Percentiles rank a stretch among this genome's conserved stretches.
Evolutionary conservation across 2,113 vertebrate species (phyloP).

Genomic region (Chauna torquata): DNA sequence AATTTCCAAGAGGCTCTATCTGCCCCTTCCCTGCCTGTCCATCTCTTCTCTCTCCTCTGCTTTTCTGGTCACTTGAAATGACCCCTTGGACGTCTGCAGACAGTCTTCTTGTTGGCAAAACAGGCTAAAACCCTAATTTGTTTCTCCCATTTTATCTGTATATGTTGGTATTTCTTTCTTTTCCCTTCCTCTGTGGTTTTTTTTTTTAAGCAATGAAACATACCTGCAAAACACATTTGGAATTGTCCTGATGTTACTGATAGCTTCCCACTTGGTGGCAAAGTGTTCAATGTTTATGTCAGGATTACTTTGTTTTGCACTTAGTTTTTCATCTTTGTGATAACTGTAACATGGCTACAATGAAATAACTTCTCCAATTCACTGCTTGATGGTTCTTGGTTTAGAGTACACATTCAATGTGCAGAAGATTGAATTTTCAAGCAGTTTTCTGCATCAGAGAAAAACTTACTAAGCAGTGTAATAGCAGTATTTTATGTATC

Average conservation of each 20-base stretch:
- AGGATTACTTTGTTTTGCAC: neutral
- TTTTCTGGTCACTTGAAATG: neutral
- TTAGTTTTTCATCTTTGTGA: neutral
- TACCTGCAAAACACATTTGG: neutral
- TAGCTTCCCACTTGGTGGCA: neutral
- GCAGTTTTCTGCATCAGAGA: neutral
- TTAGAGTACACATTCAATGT: neutral
- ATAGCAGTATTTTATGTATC: neutral
- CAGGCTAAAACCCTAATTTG: neutral
- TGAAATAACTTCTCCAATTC: neutral
- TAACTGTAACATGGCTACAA: neutral
- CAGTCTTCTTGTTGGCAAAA: neutral
- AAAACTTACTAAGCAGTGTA: neutral
- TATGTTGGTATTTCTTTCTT: neutral
- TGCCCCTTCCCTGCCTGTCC: neutral
- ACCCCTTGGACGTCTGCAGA: neutral
- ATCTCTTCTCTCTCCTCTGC: neutral
- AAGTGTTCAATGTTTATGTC: neutral
- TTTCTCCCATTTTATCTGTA: neutral
- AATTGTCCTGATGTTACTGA: neutral
- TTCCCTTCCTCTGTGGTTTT: neutral
- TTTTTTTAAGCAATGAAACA: neutral
- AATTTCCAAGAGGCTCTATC: neutral
- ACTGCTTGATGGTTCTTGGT: neutral
- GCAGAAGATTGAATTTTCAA: neutral